Evolutionary conservation across 2,113 vertebrate genomes (phyloP), one percentile per base, ranked within the genome.

Genomic region (Naja naja): DNA sequence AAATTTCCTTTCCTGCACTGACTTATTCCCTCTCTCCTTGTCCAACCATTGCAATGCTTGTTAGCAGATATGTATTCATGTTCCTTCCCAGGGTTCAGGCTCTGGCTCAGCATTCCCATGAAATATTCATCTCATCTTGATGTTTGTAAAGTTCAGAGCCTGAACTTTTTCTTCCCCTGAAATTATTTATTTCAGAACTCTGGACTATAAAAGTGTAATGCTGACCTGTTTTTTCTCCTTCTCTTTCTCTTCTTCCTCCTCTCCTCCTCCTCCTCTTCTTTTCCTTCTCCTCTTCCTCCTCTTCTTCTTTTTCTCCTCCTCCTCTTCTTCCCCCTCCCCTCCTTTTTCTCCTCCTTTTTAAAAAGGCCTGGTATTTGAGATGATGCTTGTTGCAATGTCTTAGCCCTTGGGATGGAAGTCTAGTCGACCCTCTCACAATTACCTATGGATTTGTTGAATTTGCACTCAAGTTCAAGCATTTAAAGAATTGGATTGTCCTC

Each of bases 151-250:
- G 12, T 81, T 88, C 88, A 6, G 12, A 0, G 3, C 64, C 16
- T 5, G 39, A 2, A 0, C 4, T 34, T 69, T 92, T 94, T 25
- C 8, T 27, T 90, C 34, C 60, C 34, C 58, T 90, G 1, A 27
- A 18, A 9, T 91, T 91, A n/a, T 10, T 95, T 81, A 52, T 94
- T 92, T 91, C 91, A 45, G 86, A 87, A 58, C 49, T 47, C 93
- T 30, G 16, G 18, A 20, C 0, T 0, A 89, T 49, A 60, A 69
- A 47, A 7, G 27, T 23, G 10, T 55, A 91, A 56, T 56, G 94
- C 43, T 92, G 60, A 58, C 0, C 39, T 88, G 54, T 39, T 93
- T 89, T 74, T 47, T 8, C 23, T 27, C 23, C 58, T 3, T 2
- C 1, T 27, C 23, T 0, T 27, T 0, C 9, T 60, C 9, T 3